These are phyloP conservation scores for Plagiodera versicolora DNA, from an alignment of 2,888 invertebrate genomes.

Conservation along the genomic window DNA sequence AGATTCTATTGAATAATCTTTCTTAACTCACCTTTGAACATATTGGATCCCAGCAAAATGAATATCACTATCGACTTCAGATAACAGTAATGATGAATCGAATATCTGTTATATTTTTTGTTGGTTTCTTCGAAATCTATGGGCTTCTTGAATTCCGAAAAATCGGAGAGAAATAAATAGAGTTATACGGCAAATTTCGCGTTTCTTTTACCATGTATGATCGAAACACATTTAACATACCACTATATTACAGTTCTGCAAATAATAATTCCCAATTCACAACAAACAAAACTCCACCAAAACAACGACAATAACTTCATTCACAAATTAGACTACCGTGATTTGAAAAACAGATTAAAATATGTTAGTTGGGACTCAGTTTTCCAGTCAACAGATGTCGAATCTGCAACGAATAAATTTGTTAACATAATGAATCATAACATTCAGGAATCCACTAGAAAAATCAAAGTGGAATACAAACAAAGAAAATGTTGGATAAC, in stretches of 20 bases:
- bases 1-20: not conserved
- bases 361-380: no score
- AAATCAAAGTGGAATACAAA: no score
- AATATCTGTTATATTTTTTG: constrained; percentile 18
- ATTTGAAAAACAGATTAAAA: no score
- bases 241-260: constrained; percentile 20
- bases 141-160: constrained; percentile 24
- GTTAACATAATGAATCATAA: no score
- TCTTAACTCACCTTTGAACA: constrained; percentile 13
- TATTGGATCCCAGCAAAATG: constrained; percentile 16
- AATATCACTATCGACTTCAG: constrained; percentile 15
- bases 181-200: constrained; percentile 14
- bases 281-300: no score
- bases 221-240: constrained; percentile 12
- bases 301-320: no score
- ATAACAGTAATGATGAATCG: constrained; percentile 20
- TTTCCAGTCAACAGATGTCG: no score
- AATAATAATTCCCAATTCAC: constrained; percentile 21
- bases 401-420: no score
- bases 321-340: no score
- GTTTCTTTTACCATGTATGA: constrained; percentile 13
- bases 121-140: constrained; percentile 23
- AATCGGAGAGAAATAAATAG: constrained; percentile 22
- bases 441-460: no score
- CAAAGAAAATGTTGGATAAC: no score